Evolutionary conservation across 2,888 invertebrate genomes (phyloP), one percentile per base, ranked within the genome.

Genomic region (Caenorhabditis becei): DNA sequence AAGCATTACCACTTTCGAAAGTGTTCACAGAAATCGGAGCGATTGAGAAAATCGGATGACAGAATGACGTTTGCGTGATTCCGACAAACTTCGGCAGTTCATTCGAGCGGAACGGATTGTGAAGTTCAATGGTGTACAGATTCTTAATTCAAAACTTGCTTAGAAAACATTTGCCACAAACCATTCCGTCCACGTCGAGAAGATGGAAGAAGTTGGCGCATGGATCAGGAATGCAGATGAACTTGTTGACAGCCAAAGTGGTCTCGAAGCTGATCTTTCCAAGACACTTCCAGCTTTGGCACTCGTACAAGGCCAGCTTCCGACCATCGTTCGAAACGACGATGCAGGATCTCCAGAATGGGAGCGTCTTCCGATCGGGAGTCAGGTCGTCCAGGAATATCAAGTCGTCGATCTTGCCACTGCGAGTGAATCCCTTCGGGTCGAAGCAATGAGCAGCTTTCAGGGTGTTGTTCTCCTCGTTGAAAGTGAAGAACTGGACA

Each of bases 281-380:
- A n/a, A 97, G 93, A 90, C 97, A 97, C 59, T 94, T 94, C 98
- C 98, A 98, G 0, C 95, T 94, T 91, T 97, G 86, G 56, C 89
- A 90, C 49, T 90, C 89, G 69, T 84, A 89, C n/a, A 90, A 67
- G 32, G 83, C 83, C 49, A 89, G 16, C 14, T 84, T 82, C 14
- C 87, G 74, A 7, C 89, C 89, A 23, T 80, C 81, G 35, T 87
- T 79, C 10, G 84, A 97, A 97, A 91, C 95, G 94, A 93, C 97
- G 96, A 82, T 80, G 80, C 80, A 85, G 26, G 53, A 78, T 54
- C 67, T 80, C 87, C 77, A 89, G 84, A 81, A 86, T 35, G 53
- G 80, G 47, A 94, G 92, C 0, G 67, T 70, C 61, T 81, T 70
- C 0, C 82, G 47, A 28, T 78, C 59, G 1, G 71, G 56, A 2